These are phyloP conservation scores for Microplitis manilae DNA, from an alignment of 2,888 invertebrate species.

Conservation along the genomic window DNA sequence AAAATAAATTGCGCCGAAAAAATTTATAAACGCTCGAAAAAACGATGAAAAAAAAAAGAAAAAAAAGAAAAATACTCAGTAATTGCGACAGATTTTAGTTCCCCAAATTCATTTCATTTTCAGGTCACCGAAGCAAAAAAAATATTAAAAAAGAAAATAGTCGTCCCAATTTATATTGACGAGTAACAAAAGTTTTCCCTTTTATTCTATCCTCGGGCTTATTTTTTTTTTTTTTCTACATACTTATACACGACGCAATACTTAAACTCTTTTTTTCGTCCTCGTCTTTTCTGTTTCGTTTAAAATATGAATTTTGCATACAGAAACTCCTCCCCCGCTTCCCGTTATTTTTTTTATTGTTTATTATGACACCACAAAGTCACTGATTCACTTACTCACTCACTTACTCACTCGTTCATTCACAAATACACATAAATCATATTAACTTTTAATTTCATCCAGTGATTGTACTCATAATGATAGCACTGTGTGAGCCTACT, in stretches of 20 bases:
- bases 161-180: slow-evolving; percentile 52
- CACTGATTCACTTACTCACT: slow-evolving; percentile 32
- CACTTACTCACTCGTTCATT: slow-evolving; percentile 20
- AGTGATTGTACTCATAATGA: slow-evolving; percentile 59
- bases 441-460: slow-evolving; percentile 51
- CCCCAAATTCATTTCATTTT: slow-evolving; percentile 53
- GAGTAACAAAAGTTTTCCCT: slow-evolving; percentile 51
- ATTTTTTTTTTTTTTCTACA: slow-evolving; percentile 33
- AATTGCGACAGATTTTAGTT: slow-evolving; percentile 24
- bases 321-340: slow-evolving; percentile 24
- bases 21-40: slow-evolving; percentile 28
- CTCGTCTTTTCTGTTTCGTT: slow-evolving; percentile 37
- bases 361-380: slow-evolving; percentile 45
- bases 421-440: slow-evolving; percentile 35
- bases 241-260: slow-evolving; percentile 28
- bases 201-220: slow-evolving; percentile 29
- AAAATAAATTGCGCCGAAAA: slow-evolving; percentile 12
- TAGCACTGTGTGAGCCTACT: slow-evolving; percentile 63
- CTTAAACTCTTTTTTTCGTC: slow-evolving; percentile 42
- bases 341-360: slow-evolving; percentile 49
- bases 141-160: slow-evolving; percentile 35
- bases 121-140: slow-evolving; percentile 61
- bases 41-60: slow-evolving; percentile 16
- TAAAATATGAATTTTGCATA: neutral
- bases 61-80: slow-evolving; percentile 24